Evolutionary conservation across 2,113 vertebrate genomes (phyloP).

Genomic region (Rattus norvegicus): GRCr8 NC_086019.1:91697501-91698000

Average conservation of each 20-base stretch:
- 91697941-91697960: neutral
- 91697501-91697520: neutral
- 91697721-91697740: neutral
- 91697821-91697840: neutral
- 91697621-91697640: neutral
- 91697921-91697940: neutral
- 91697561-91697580: neutral
- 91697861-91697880: neutral
- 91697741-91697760: too few species aligned
- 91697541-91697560: neutral
- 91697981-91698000: neutral
- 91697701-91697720: too few species aligned
- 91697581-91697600: too few species aligned
- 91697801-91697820: neutral
- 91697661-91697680: neutral
- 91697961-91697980: too few species aligned
- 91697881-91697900: neutral
- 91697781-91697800: neutral
- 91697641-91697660: rapidly evolving
- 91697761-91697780: neutral
- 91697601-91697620: neutral
- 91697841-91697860: neutral
- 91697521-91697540: neutral
- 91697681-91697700: neutral
- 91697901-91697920: neutral